A percentile compares a stretch with the other conserved stretches of the same genome.
phyloP scores from a whole-genome alignment of 2,797 vertebrate species.

The Melanotaenia maccullochi region DNA sequence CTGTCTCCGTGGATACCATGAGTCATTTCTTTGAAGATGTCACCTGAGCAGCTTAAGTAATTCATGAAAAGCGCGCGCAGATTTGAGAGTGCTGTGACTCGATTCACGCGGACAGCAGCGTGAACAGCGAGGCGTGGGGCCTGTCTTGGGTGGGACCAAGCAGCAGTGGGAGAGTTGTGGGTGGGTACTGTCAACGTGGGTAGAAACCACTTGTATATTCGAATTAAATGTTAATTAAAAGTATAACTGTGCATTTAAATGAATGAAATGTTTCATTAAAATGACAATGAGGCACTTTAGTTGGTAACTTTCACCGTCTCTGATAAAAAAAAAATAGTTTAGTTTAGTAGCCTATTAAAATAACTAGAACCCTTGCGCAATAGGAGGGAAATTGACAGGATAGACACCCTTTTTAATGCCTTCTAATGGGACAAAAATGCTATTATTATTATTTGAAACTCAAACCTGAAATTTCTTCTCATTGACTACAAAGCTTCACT shows the following conservation, averaged over 20 bases:
- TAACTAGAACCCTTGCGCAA: background rate
- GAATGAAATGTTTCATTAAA: background rate
- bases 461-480: no score
- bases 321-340: background rate
- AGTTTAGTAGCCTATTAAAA: conserved; percentile 3
- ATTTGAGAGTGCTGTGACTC: conserved; percentile 42
- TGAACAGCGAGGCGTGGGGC: conserved; percentile 34
- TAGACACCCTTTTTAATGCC: no score
- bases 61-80: conserved; percentile 64
- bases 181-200: background rate
- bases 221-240: background rate
- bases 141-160: conserved; percentile 28
- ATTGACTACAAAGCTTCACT: no score
- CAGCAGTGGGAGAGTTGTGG: conserved; percentile 2
- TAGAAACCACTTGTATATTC: no score
- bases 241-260: background rate
- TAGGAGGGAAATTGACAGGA: no score
- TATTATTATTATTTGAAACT: no score
- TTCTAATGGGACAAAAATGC: no score
- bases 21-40: conserved; percentile 46
- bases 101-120: conserved; percentile 64
- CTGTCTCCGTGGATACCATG: conserved; percentile 47
- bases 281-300: background rate
- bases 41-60: background rate
- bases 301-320: no score